Evolutionary conservation across 1,140 invertebrate species (phyloP).

Genomic region (Colletes gigas): DNA sequence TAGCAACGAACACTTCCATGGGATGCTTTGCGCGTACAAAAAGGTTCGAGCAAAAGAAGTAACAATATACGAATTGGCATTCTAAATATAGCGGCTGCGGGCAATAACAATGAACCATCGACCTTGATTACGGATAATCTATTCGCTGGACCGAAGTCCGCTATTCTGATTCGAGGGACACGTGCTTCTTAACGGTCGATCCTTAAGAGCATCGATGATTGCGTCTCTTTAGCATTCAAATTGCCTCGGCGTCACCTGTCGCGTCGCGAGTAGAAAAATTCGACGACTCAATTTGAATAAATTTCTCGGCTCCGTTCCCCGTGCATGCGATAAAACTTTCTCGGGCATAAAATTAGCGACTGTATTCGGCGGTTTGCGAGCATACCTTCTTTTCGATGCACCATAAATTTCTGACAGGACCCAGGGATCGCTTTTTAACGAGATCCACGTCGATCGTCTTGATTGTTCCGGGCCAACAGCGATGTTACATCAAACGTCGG

Average conservation of each 20-base stretch:
- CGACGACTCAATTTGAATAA: constrained; percentile 48
- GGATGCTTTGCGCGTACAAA: not conserved
- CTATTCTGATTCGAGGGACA: not conserved
- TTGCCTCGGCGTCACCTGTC: constrained; percentile 24
- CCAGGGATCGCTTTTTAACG: not conserved
- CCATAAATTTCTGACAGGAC: constrained; percentile 1
- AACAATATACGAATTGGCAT: not conserved
- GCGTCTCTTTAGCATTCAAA: constrained; percentile 19
- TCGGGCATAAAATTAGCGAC: constrained; percentile 31
- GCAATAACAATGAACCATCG: not conserved
- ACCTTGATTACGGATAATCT: constrained; percentile 38
- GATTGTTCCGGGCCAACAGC: not conserved
- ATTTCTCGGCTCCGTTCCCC: constrained; percentile 20
- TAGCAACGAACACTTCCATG: too few relatives aligned
- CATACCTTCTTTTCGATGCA: constrained; percentile 20
- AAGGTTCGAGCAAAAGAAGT: not conserved
- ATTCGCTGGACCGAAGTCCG: constrained; percentile 29
- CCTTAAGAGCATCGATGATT: constrained; percentile 20
- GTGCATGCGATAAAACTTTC: constrained; percentile 5
- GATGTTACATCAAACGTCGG: not conserved
- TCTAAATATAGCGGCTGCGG: not conserved
- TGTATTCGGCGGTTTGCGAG: constrained; percentile 7
- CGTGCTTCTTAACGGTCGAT: constrained; percentile 20
- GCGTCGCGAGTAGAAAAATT: constrained; percentile 14
- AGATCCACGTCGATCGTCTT: constrained; percentile 14